Evolutionary conservation across 2,888 invertebrate genomes (phyloP), one percentile per base, ranked within the genome.

Genomic region (Cerastis leucographa): DNA sequence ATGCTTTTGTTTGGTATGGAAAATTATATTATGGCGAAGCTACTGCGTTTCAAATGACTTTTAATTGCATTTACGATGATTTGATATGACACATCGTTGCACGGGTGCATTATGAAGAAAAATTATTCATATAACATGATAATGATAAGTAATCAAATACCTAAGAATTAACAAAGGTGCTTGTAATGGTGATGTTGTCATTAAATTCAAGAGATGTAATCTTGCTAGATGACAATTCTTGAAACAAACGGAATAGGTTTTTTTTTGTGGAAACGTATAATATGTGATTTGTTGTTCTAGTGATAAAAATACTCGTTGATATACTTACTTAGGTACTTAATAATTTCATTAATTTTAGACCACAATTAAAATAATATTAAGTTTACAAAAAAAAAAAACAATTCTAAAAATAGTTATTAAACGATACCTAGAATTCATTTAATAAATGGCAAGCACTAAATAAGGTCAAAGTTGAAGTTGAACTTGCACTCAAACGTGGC

Each of bases 1-100:
- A 71, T 67, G 62, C 66, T 71, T 74, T 84, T 78, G 74, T 77
- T 76, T 71, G 71, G 7, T 14, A 73, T 70, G 74, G 77, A 85
- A 82, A 82, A 87, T 70, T 80, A 72, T 68, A 40, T 44, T 56
- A 65, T 51, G 51, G 56, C 25, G 42, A 62, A 42, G 62, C 42
- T 71, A 64, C 66, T 71, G 69, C 62, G 54, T 83, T n/a, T 69
- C 25, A n/a, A 74, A 74, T 85, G 56, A 74, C 65, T 56, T 83
- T 70, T 59, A 69, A 79, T 65, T 80, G 66, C 73, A 68, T 76
- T 70, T 67, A 64, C 71, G 49, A 69, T 61, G 14, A 14, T 76
- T 62, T 44, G 42, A 22, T 59, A 14, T 73, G 84, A 79, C 64
- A 56, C 78, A 78, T 56, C 42, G 3, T 6, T 62, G 44, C 72